Evolutionary conservation across 2,888 invertebrate genomes (phyloP).

Genomic region (Iphiclides podalirius): DNA sequence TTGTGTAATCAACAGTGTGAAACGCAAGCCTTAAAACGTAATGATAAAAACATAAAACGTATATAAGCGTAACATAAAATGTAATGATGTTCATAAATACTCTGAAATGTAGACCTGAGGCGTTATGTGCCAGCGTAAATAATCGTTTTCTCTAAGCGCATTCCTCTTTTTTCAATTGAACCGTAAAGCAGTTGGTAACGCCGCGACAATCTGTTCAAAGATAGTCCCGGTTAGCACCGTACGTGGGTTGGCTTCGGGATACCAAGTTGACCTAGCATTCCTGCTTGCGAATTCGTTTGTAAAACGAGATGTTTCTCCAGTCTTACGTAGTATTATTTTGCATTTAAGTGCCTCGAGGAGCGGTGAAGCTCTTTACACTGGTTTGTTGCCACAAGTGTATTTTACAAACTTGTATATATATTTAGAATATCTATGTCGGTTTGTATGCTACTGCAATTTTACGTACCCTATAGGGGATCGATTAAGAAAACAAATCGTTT

Average conservation of each 20-base stretch:
- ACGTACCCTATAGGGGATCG: neutral
- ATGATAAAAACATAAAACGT: too few species aligned
- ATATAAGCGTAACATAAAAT: too few species aligned
- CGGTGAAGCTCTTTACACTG: neutral
- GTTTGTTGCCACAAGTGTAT: neutral
- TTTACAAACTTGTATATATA: too few species aligned
- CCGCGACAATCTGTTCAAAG: slow-evolving; percentile 30
- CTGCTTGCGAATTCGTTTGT: slow-evolving; percentile 37
- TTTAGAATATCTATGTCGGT: too few species aligned
- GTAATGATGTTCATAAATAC: slow-evolving; percentile 29
- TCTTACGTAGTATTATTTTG: slow-evolving; percentile 29
- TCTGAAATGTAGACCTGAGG: slow-evolving; percentile 36
- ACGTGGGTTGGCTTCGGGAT: slow-evolving; percentile 47
- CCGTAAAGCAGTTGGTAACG: slow-evolving; percentile 51
- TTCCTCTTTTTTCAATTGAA: slow-evolving; percentile 65
- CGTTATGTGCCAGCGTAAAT: slow-evolving; percentile 55
- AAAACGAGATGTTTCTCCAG: slow-evolving; percentile 36
- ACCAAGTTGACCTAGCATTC: slow-evolving; percentile 34
- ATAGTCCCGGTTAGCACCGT: slow-evolving; percentile 11
- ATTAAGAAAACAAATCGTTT: neutral
- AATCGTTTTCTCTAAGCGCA: slow-evolving; percentile 59
- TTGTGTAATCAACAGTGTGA: slow-evolving; percentile 14
- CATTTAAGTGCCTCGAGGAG: neutral
- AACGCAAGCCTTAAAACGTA: slow-evolving; percentile 22
- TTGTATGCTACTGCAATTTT: neutral